Base-by-base conservation (phyloP, 2,797 vertebrate species). In the Selene dorsalis region DNA sequence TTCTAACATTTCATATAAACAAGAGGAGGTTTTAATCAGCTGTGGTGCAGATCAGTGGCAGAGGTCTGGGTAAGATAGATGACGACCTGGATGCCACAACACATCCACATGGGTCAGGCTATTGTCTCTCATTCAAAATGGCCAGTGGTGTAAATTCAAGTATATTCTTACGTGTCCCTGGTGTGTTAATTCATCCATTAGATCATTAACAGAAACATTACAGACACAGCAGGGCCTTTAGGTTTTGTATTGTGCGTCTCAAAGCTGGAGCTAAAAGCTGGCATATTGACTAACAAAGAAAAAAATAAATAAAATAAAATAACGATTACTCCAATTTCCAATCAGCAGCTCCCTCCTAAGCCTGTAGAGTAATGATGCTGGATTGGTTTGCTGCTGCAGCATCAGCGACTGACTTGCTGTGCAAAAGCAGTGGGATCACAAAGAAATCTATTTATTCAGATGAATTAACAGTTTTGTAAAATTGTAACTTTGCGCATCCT, bases 61-160 rank as follows among this genome's bases (percentile, higher is more conserved):
- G 45, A 41, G 69, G 62, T 78, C 56, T 30, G 78, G 70, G 30
- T 58, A 50, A 73, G 61, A 66, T 9, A 71, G 38, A 79, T 57
- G 77, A 65, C 63, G 67, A 73, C 73, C 73, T 70, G 71, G 75
- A 82, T 68, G 78, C 20, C 1, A 52, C 35, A 68, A 55, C 62
- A 83, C 62, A 88, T 82, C 83, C 74, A 50, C 53, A 26, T n/a
- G 59, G 75, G 41, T 74, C 75, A 60, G 71, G 81, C 66, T 77
- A 6, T 62, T 48, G 61, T 52, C 43, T 72, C 61, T 73, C 68
- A 20, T 64, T 79, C 48, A 3, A 63, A 39, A 87, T 74, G 85
- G 73, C 89, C 86, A 88, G 87, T 83, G 87, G 87, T 89, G 84
- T 76, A 45, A 55, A 68, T n/a, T 16, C 47, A 68, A 43, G 38